Base-by-base conservation (phyloP, 1,140 invertebrate species). In the Cryptotermes secundus region DNA sequence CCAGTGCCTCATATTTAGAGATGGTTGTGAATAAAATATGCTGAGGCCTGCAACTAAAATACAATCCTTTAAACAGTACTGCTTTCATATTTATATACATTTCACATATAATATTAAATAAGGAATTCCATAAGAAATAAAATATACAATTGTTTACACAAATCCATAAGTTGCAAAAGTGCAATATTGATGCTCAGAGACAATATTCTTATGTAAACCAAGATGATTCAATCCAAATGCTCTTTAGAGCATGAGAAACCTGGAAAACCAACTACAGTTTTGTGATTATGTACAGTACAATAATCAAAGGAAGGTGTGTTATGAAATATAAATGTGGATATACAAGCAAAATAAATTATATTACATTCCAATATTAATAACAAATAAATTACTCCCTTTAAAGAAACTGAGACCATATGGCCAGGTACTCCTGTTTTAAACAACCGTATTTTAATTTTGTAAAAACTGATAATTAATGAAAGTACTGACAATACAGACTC, bases 281-380 rank as follows among this genome's bases (percentile, higher is more conserved):
- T n/a, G 59, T 72, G 59, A 72, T n/a, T 59, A 59, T 72, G 59
- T 72, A 72, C 59, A 72, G 59, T 72, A 72, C 59, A 65, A 31
- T 72, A 72, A 72, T 72, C 26, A 31, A n/a, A 9, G n/a, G 59
- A 72, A 10, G 53, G 53, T 59, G 53, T 59, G 19, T 59, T 59
- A 16, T 24, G 19, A 72, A n/a, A 72, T 72, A 72, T 31, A 72
- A 72, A 72, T 72, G 59, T 72, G 26, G 59, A 72, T 72, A 72
- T 72, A 72, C 59, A 72, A 65, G 26, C n/a, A 72, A 72, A 72
- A 72, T 72, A 72, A 72, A n/a, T 72, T 72, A 72, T 72, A 31
- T 72, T 72, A 72, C 59, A 26, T 72, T 72, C 59, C 26, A 1
- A 4, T 72, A 72, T 72, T 16, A 72, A 72, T 59, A 59, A 59